Base-by-base conservation (phyloP, 2,888 invertebrate genomes). In the Dolomedes plantarius region DNA sequence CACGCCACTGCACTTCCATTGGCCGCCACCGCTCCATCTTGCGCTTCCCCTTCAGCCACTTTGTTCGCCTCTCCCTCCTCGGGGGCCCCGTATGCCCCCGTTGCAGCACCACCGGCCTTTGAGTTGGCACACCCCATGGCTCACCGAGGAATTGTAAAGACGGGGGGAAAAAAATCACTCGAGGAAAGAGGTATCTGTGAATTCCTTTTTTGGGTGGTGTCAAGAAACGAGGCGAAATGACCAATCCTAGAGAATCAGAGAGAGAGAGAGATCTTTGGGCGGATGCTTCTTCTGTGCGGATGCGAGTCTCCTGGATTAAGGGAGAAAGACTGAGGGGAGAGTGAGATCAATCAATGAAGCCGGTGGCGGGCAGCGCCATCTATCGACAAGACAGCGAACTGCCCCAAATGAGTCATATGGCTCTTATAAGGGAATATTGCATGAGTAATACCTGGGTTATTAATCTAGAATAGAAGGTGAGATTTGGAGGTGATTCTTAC, bases 101-200 rank as follows among this genome's bases (percentile, higher is more conserved):
- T 77, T 7, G 85, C 68, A 7, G 85, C 68, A 11, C 78, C 85
- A n/a, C 76, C 62, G 28, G 85, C 77, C 62, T 85, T 85, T 23
- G 85, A 78, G 68, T 85, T 78, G 19, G 85, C 85, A 68, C 85
- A 85, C 36, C 85, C 85, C 85, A 85, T 85, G n/a, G 1, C 16
- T n/a, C 46, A 36, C 36, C 36, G 36, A 36, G 7, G 36, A 36
- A 36, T 36, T 36, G 36, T 9, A 11, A 13, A 11, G n/a, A 46
- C 46, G n/a, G 46, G n/a, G 9, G 36, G 11, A 36, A 36, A 11
- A 7, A 11, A 36, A 36, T n/a, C n/a, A 7, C 11, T 36, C 36
- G 11, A 36, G 36, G 36, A 36, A 36, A 36, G 36, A n/a, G n/a
- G 36, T 7, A 11, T 11, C 36, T 36, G 36, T 46, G 11, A n/a